Percentiles rank a stretch among this genome's conserved stretches.
Conservation (phyloP, 2,113 vertebrate species). For the Brachirus orientalis region DNA sequence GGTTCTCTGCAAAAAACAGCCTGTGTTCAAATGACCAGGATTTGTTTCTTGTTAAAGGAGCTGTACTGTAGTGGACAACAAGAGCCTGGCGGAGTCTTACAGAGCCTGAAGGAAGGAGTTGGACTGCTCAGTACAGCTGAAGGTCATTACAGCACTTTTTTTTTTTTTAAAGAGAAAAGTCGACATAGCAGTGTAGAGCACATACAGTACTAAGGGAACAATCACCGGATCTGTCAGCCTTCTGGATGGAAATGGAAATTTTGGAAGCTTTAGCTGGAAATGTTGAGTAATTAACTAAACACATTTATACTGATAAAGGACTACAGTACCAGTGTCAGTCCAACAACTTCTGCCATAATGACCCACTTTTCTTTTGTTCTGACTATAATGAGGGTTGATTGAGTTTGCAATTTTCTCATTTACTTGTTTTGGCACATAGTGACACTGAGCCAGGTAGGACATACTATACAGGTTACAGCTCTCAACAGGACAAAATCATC, state of each 20-base stretch:
- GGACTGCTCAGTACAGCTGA: not conserved
- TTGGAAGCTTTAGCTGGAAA: too few species aligned
- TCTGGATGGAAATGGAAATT: not conserved
- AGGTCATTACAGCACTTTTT: not conserved
- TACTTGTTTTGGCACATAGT: not conserved
- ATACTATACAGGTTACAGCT: too few species aligned
- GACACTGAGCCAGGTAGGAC: not conserved
- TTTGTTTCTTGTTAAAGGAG: conserved; percentile 25
- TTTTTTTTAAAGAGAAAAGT: too few species aligned
- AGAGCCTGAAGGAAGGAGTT: not conserved
- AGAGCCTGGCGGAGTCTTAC: not conserved
- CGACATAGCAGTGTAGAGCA: not conserved
- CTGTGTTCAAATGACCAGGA: conserved; percentile 16
- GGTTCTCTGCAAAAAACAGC: conserved; percentile 35
- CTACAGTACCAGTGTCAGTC: not conserved
- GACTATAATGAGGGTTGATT: not conserved
- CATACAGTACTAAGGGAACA: not conserved
- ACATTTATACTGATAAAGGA: not conserved
- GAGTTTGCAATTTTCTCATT: not conserved
- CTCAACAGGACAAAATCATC: too few species aligned
- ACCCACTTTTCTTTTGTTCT: too few species aligned
- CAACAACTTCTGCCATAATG: too few species aligned
- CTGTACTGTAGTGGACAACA: not conserved
- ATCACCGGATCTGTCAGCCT: not conserved
- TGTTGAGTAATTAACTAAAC: not conserved